phyloP scores from a whole-genome alignment of 2,888 invertebrate species.

The Eurois occulta region DNA sequence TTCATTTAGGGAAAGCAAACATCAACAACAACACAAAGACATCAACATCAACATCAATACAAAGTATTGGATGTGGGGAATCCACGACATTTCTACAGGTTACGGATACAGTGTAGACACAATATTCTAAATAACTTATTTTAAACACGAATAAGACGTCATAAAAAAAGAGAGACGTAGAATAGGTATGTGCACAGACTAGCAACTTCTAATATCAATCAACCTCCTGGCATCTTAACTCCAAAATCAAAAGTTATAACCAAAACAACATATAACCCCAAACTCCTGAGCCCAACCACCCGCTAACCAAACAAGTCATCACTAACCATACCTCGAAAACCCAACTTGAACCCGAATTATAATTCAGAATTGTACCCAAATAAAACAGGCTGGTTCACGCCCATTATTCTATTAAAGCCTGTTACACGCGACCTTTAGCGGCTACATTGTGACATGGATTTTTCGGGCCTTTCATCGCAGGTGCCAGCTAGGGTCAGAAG shows the following conservation, averaged over 20 bases:
- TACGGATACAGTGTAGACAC: no score
- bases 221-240: not conserved
- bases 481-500: conserved; percentile 62
- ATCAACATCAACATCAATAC: no score
- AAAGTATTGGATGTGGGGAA: no score
- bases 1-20: no score
- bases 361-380: conserved; percentile 58
- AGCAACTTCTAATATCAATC: not conserved
- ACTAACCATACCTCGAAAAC: conserved; percentile 30
- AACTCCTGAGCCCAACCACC: not conserved
- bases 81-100: no score
- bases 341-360: conserved; percentile 25
- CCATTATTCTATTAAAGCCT: conserved; percentile 62
- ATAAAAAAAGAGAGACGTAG: no score
- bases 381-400: conserved; percentile 55
- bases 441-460: conserved; percentile 59
- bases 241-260: not conserved
- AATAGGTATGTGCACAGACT: not conserved
- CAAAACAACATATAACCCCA: not conserved
- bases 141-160: no score
- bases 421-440: conserved; percentile 59
- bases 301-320: conserved; percentile 14
- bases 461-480: conserved; percentile 61
- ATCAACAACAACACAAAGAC: no score
- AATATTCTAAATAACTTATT: no score